phyloP scores from a whole-genome alignment of 2,113 vertebrate genomes.

The Donacobius atricapilla region DNA sequence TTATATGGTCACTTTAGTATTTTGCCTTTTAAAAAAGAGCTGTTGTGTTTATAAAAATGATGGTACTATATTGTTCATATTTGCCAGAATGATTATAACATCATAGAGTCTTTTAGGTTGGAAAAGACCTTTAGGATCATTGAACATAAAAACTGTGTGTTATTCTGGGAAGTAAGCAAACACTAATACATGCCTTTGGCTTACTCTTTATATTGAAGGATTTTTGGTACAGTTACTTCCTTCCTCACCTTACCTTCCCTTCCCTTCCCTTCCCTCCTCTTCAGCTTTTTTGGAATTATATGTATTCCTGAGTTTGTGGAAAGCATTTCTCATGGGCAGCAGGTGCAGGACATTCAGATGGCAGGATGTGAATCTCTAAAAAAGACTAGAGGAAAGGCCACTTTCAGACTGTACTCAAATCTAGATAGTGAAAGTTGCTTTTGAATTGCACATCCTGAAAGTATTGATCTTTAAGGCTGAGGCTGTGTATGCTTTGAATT shows the following conservation, averaged over 20 bases:
- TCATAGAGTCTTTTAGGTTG: not conserved
- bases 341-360: not conserved
- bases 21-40: not conserved
- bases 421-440: not conserved
- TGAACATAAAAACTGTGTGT: not conserved
- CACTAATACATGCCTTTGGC: not conserved
- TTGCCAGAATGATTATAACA: not conserved
- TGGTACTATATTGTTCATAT: not conserved
- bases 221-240: not conserved
- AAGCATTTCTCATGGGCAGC: not conserved
- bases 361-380: not conserved
- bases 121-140: not conserved
- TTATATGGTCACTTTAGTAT: not conserved
- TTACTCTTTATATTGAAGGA: not conserved
- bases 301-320: not conserved
- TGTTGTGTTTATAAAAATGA: not conserved
- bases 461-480: not conserved
- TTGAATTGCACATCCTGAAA: not conserved
- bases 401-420: not conserved
- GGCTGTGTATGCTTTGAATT: slow-evolving; percentile 3
- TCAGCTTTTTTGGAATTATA: not conserved
- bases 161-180: not conserved
- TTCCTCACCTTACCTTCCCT: not conserved
- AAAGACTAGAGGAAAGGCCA: not conserved
- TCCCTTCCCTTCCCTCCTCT: not conserved